Evolutionary conservation across 2,888 invertebrate genomes (phyloP), one percentile per base, ranked within the genome.

Genomic region (Eudemis profundana): DNA sequence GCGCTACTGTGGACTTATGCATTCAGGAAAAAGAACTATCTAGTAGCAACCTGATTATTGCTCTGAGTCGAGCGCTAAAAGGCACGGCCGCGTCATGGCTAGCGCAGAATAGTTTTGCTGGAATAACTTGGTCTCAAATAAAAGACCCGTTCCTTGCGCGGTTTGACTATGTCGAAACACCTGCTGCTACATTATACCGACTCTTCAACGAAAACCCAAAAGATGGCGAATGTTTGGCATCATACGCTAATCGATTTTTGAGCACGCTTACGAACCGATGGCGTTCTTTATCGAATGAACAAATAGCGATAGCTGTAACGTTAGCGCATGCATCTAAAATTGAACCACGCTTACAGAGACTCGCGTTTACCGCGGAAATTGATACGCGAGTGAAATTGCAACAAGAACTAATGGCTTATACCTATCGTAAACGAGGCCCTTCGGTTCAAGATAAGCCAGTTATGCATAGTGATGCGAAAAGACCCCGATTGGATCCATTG

Each of bases 251-350:
- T 17, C 60, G 67, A 14, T 14, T 62, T 14, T 14, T 68, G 15
- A 64, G 66, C 14, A 61, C 19, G 10, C 46, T 68, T 0, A 66
- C 54, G 57, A 14, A 40, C 8, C 40, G 61, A n/a, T 72, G 69
- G 68, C 56, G 61, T 10, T 50, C 57, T 42, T 42, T 68, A 17
- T 29, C 10, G 5, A 64, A 42, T 17, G 72, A 72, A 53, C 53
- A 70, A 44, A 69, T 72, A 3, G 66, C 54, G 5, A 60, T 66
- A 21, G 56, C 70, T 1, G 27, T 29, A 12, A 60, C 68, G 29
- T 56, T 70, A 8, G 70, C 70, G 4, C 72, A 70, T 53, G 38
- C 69, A 12, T 63, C 64, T 3, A 66, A 69, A 38, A 17, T 66
- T 40, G 70, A 44, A 8, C 19, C 44, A 12, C 10, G 44, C 19